Conservation (phyloP, 2,888 invertebrate species). For the Drosophila limbata region DNA sequence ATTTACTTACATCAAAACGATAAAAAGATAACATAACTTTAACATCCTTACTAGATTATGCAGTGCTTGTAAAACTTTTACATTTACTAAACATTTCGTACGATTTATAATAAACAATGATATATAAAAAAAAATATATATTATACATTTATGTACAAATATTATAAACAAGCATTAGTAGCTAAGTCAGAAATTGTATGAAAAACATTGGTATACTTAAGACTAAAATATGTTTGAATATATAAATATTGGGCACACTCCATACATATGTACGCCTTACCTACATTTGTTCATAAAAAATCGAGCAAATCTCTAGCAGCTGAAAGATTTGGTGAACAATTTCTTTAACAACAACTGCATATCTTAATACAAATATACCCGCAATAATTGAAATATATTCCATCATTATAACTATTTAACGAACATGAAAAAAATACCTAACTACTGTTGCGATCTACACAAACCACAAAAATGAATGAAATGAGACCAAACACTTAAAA, state of each 20-base stretch:
- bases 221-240: constrained; percentile 1
- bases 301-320: background rate
- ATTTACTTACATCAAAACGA: background rate
- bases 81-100: background rate
- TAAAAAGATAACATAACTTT: background rate
- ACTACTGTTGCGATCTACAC: background rate
- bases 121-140: background rate
- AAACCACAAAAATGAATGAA: too few relatives aligned
- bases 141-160: background rate
- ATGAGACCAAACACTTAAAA: too few relatives aligned
- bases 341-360: background rate
- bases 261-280: background rate
- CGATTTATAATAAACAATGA: too few relatives aligned
- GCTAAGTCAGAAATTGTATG: background rate
- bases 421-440: background rate
- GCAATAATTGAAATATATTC: too few relatives aligned
- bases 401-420: background rate
- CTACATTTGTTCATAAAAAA: background rate
- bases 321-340: background rate
- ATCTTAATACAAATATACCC: too few relatives aligned
- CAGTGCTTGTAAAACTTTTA: constrained; percentile 2
- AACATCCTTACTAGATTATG: background rate
- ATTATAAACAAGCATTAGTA: background rate
- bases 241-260: background rate
- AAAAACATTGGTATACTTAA: background rate